Base-by-base conservation (phyloP, 2,797 vertebrate species). In the Catharus ustulatus region DNA sequence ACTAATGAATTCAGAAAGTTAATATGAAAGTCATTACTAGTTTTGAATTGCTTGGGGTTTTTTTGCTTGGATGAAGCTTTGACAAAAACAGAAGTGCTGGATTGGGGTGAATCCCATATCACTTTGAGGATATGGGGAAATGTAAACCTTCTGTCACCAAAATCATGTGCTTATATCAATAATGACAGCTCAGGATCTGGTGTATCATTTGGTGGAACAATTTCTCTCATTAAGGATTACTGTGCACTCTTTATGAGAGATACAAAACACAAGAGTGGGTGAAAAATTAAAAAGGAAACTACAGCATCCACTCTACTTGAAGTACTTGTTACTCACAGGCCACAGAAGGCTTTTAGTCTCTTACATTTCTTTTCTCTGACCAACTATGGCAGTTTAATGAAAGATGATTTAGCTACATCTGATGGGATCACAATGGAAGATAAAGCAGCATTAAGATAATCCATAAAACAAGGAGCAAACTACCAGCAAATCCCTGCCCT, bases 401-500 rank as follows among this genome's bases (percentile, higher is more conserved):
- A 76, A 94, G 61, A 48, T 40, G 43, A 62, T 66, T 90, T 71
- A 90, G 51, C 71, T 73, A 42, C 54, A 51, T 87, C 63, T 84
- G 78, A 92, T 58, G 54, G 81, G 88, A 94, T 94, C 77, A 30
- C 63, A 84, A 51, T 0, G 51, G 67, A 82, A 94, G 77, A 90
- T 75, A 75, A 91, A 94, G 82, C 78, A 71, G 84, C 64, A 90
- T 94, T 91, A 95, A 85, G n/a, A 89, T 91, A 90, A 96, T 90
- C 91, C 67, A 90, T 68, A 91, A 91, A 94, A 93, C 90, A 94
- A 94, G 88, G 55, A 96, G 83, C 61, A 97, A 95, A 96, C 95
- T 95, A 95, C 95, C 96, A 97, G 91, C 89, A 87, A 96, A 96
- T 91, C 92, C 90, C 77, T 97, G 91, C 72, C 87, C 87, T 93